Conservation (phyloP, 2,888 invertebrate species). For the Marronus borbonicus region DNA sequence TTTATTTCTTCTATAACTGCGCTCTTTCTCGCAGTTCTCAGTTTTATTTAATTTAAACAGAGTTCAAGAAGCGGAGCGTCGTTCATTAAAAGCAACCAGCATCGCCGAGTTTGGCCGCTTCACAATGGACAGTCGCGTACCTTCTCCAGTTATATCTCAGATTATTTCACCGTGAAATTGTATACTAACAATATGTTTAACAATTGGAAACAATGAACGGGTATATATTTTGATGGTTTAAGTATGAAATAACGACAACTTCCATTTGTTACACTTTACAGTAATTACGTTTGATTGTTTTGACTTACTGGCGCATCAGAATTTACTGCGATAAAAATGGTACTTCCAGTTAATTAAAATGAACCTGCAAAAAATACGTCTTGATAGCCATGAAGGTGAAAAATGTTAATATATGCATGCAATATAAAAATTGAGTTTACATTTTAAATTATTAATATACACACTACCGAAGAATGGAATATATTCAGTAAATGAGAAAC, state of each 20-base stretch:
- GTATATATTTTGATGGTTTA: conserved; percentile 49
- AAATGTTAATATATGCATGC: no score
- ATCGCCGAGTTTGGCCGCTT: conserved; percentile 15
- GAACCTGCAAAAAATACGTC: no score
- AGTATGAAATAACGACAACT: conserved; percentile 46
- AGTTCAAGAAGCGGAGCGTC: conserved; percentile 15
- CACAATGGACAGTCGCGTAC: conserved; percentile 47
- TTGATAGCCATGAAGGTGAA: no score
- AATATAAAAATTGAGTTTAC: no score
- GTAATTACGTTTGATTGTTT: conserved; percentile 38
- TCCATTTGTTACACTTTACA: conserved; percentile 21
- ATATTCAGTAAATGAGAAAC: no score
- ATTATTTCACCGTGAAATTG: conserved; percentile 57
- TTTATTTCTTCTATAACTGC: conserved; percentile 1
- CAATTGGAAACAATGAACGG: conserved; percentile 56
- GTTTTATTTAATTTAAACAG: conserved; percentile 29
- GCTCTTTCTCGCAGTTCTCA: conserved; percentile 18
- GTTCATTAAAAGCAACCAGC: conserved; percentile 44
- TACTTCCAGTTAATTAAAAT: no score
- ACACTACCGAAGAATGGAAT: no score
- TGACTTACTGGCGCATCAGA: background rate
- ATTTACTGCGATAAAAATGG: no score
- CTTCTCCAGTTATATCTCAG: conserved; percentile 24
- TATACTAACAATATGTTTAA: conserved; percentile 58
- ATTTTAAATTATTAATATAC: no score